Evolutionary conservation across 1,140 invertebrate genomes (phyloP).

Genomic region (Acyrthosiphon pisum): DNA sequence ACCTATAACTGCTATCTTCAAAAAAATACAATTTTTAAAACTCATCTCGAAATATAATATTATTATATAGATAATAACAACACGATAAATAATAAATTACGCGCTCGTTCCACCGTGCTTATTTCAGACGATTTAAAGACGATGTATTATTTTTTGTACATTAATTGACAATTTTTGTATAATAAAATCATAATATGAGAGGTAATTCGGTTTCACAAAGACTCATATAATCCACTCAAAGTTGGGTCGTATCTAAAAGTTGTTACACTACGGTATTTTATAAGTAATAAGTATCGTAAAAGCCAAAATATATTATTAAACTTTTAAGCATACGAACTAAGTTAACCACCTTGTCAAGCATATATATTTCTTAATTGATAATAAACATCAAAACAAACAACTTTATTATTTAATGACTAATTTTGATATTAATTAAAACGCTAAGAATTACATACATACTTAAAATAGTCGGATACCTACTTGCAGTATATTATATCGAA

Average conservation of each 20-base stretch:
- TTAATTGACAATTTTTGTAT: neutral
- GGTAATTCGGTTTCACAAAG: neutral
- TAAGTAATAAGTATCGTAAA: neutral
- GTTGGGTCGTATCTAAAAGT: neutral
- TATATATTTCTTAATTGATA: neutral
- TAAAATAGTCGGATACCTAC: too few relatives aligned
- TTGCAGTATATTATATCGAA: neutral
- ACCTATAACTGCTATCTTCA: neutral
- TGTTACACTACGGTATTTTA: neutral
- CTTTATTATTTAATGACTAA: neutral
- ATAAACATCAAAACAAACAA: neutral
- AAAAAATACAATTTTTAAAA: constrained; percentile 16
- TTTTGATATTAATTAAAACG: neutral
- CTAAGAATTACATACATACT: neutral
- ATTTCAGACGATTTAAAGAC: neutral
- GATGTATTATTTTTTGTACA: neutral
- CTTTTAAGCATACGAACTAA: neutral
- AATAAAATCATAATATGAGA: neutral
- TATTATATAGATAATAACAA: neutral
- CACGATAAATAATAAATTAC: neutral
- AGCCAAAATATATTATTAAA: neutral
- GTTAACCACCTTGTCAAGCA: neutral
- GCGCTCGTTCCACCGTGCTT: neutral
- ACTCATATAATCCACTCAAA: neutral
- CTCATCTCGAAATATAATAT: too few relatives aligned